Conservation (phyloP, 1,140 invertebrate species). For the Drosophila ercepeae region DNA sequence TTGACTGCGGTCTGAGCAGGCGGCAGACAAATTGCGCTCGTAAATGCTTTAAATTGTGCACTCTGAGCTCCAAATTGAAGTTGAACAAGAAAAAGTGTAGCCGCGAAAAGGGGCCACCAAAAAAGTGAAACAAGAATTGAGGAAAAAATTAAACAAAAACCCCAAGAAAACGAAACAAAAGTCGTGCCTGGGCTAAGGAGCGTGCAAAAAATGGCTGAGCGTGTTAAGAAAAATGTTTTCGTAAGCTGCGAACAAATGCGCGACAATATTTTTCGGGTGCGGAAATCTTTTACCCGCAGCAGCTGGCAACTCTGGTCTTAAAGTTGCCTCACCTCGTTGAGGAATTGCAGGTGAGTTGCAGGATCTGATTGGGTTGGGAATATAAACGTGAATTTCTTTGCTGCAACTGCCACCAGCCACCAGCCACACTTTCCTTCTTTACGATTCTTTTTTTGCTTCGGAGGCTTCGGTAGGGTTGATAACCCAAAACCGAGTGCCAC, state of each 20-base stretch:
- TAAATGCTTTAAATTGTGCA: constrained; percentile 78
- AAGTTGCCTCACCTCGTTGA: constrained; percentile 29
- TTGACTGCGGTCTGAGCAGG: constrained; percentile 66
- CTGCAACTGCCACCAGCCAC: constrained; percentile 60
- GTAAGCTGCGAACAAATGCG: constrained; percentile 81
- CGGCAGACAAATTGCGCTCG: constrained; percentile 75
- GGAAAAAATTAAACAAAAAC: constrained; percentile 1
- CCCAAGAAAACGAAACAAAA: constrained; percentile 61
- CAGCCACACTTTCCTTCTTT: constrained; percentile 41
- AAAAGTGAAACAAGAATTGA: background rate
- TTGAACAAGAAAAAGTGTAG: constrained; percentile 53
- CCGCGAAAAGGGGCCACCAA: constrained; percentile 9
- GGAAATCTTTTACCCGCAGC: constrained; percentile 22
- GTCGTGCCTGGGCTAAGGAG: constrained; percentile 46
- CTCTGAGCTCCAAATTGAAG: constrained; percentile 67
- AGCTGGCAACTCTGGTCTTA: constrained; percentile 6
- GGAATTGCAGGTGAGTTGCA: background rate
- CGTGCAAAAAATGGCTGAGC: constrained; percentile 76
- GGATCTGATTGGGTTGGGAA: background rate
- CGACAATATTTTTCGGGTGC: constrained; percentile 69
- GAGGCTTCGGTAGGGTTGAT: constrained; percentile 56
- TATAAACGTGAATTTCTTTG: constrained; percentile 15
- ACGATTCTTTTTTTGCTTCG: background rate
- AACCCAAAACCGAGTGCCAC: constrained; percentile 74
- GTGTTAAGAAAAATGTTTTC: constrained; percentile 81